Conservation (phyloP, 2,113 vertebrate species). For the Lepus americanus region DNA sequence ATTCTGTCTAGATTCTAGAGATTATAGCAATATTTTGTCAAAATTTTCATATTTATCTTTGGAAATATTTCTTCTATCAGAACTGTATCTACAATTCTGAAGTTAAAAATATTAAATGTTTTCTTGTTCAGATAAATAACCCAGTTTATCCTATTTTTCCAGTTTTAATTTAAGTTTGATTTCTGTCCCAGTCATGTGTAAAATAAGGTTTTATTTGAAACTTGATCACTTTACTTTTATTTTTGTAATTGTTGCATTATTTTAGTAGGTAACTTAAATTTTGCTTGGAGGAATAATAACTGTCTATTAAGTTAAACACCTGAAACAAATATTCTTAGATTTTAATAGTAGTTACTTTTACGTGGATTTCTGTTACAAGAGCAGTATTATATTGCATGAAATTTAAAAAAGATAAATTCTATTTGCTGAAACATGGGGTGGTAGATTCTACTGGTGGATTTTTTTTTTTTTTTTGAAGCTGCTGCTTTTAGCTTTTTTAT, state of each 20-base stretch:
- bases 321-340: conserved; percentile 32
- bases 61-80: conserved; percentile 43
- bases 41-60: conserved; percentile 52
- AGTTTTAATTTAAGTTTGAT: conserved; percentile 60
- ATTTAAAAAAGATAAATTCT: conserved; percentile 71
- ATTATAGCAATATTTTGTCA: conserved; percentile 36
- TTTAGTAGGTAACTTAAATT: conserved; percentile 43
- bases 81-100: conserved; percentile 18
- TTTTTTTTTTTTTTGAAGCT: neutral
- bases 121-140: conserved; percentile 56
- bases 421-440: conserved; percentile 61
- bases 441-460: neutral
- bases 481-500: conserved; percentile 69
- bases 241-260: conserved; percentile 53
- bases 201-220: conserved; percentile 39
- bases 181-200: conserved; percentile 9
- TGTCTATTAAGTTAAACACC: conserved; percentile 12
- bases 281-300: conserved; percentile 33
- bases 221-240: neutral
- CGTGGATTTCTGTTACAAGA: conserved; percentile 74
- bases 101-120: conserved; percentile 16
- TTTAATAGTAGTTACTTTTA: conserved; percentile 53
- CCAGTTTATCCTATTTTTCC: conserved; percentile 61
- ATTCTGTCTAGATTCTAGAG: conserved; percentile 2
- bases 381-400: conserved; percentile 71